Percentiles rank a stretch among this genome's conserved stretches.
These are phyloP conservation scores for Colletes latitarsis DNA, from an alignment of 1,140 invertebrate genomes.

Conservation along the genomic window DNA sequence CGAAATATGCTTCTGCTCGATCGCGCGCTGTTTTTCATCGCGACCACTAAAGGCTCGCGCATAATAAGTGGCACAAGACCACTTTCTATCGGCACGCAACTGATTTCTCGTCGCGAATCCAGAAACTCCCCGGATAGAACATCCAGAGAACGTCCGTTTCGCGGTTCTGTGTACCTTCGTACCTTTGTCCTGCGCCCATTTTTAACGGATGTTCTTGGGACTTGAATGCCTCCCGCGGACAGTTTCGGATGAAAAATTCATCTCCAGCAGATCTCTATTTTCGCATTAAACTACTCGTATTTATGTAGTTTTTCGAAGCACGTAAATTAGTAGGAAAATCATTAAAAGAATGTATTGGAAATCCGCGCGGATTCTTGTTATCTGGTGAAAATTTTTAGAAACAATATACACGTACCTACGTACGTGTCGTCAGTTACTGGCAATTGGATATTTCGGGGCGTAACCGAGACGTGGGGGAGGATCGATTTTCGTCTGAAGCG, in stretches of 20 bases:
- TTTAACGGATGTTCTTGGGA: no score
- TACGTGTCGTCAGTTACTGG: neutral
- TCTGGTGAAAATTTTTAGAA: neutral
- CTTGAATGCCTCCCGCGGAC: no score
- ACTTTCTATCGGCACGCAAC: constrained; percentile 55
- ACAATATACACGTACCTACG: neutral
- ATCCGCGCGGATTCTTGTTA: neutral
- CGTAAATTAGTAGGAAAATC: no score
- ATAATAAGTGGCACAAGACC: constrained; percentile 64
- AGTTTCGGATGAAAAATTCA: no score
- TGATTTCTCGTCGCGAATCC: constrained; percentile 19
- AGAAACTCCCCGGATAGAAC: neutral
- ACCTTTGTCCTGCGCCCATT: no score
- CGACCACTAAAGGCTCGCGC: constrained; percentile 26
- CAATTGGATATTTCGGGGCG: constrained; percentile 32
- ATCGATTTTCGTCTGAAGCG: constrained; percentile 60
- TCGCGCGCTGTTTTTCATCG: constrained; percentile 26
- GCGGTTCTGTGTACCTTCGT: no score
- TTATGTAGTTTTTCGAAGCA: no score
- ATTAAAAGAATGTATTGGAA: no score
- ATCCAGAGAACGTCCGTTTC: no score
- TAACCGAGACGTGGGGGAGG: constrained; percentile 17
- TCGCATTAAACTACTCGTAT: no score
- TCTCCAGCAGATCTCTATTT: no score
- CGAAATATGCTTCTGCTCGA: neutral